Evolutionary conservation across 2,888 invertebrate species (phyloP).

Genomic region (Hydropsyche betteni): DNA sequence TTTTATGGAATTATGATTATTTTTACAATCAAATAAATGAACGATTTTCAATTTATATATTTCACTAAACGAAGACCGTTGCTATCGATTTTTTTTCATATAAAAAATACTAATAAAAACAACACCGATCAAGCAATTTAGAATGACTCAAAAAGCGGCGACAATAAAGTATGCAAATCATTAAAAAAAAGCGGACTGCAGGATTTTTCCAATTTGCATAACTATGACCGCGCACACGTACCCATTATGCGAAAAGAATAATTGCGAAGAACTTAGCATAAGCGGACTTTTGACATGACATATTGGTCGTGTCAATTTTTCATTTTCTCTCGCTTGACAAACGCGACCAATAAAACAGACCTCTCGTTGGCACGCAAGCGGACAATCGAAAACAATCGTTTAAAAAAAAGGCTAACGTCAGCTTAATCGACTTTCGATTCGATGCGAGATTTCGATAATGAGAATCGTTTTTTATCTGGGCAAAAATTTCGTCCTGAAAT

Average conservation of each 20-base stretch:
- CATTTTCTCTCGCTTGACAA: neutral
- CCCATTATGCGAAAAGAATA: conserved; percentile 10
- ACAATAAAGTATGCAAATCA: too few relatives aligned
- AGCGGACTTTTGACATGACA: conserved; percentile 10
- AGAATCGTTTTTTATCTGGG: neutral
- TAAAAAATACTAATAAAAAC: too few relatives aligned
- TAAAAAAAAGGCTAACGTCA: neutral
- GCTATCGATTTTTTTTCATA: too few relatives aligned
- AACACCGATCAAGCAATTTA: too few relatives aligned
- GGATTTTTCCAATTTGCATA: neutral
- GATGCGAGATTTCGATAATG: conserved; percentile 27
- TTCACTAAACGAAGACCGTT: too few relatives aligned
- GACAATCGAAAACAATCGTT: neutral
- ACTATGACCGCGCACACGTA: neutral
- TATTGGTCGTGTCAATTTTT: neutral
- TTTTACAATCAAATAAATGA: too few relatives aligned
- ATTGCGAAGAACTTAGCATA: conserved; percentile 20
- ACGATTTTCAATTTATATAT: too few relatives aligned
- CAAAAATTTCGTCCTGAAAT: too few relatives aligned
- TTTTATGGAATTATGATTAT: too few relatives aligned
- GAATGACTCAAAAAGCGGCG: too few relatives aligned
- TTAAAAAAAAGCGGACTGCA: too few relatives aligned
- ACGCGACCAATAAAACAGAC: conserved; percentile 31
- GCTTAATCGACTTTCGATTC: neutral
- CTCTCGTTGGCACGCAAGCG: conserved; percentile 27